These are phyloP conservation scores for Enteromius viviparus DNA, from an alignment of 2,797 vertebrate genomes.

Conservation along the genomic window DNA sequence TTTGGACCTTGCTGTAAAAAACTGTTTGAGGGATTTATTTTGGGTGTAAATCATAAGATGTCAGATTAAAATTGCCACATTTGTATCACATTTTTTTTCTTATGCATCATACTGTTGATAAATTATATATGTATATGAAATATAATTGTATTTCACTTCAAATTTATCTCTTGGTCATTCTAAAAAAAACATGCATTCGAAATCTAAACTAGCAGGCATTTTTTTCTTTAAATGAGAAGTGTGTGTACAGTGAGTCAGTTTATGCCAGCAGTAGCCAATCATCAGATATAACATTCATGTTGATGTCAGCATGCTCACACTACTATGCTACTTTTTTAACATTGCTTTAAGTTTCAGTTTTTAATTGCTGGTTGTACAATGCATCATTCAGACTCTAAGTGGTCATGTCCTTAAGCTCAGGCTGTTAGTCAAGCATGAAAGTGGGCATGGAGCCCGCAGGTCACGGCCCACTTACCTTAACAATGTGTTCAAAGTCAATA, in stretches of 20 bases:
- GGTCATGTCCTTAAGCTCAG: conserved; percentile 6
- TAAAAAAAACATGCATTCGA: not conserved
- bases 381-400: conserved; percentile 19
- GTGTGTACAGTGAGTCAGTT: not conserved
- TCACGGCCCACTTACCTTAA: conserved; percentile 43
- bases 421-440: conserved; percentile 19
- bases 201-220: not conserved
- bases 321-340: not conserved
- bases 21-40: not conserved
- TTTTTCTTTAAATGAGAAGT: not conserved
- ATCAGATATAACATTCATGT: not conserved
- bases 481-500: conserved; percentile 47
- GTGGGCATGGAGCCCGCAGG: conserved; percentile 38
- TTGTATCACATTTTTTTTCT: not conserved
- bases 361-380: not conserved
- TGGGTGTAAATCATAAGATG: not conserved
- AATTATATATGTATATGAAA: not conserved
- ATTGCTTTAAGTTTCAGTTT: not conserved
- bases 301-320: not conserved
- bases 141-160: not conserved
- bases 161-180: not conserved
- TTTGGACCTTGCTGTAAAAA: no score
- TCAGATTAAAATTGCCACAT: not conserved
- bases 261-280: not conserved
- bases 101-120: not conserved